Conservation (phyloP, 1,140 invertebrate species). For the Sycophaga agraensis region DNA sequence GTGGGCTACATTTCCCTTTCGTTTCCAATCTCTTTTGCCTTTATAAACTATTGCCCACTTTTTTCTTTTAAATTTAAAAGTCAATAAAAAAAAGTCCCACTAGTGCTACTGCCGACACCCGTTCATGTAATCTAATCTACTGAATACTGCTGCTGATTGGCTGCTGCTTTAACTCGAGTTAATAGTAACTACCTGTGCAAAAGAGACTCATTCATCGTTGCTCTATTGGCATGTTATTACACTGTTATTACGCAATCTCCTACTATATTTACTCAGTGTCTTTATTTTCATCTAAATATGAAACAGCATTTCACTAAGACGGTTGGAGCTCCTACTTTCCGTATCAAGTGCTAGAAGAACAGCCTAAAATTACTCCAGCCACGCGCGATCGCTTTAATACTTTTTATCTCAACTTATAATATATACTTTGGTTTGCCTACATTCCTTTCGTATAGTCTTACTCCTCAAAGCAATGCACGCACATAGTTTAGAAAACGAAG, state of each 20-base stretch:
- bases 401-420: not conserved
- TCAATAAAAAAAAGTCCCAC: slow-evolving; percentile 22
- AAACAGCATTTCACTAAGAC: slow-evolving; percentile 51
- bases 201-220: slow-evolving; percentile 11
- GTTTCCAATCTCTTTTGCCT: too few relatives aligned
- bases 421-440: not conserved
- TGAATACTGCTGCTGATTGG: slow-evolving; percentile 31
- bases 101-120: slow-evolving; percentile 23
- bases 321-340: slow-evolving; percentile 60
- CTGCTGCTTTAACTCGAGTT: slow-evolving; percentile 27
- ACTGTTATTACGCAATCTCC: too few relatives aligned
- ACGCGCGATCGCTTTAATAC: not conserved
- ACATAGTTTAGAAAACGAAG: not conserved
- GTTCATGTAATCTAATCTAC: slow-evolving; percentile 1
- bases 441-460: not conserved
- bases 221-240: slow-evolving; percentile 11
- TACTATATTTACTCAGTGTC: too few relatives aligned
- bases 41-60: not conserved
- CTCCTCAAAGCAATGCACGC: not conserved
- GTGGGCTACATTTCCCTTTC: not conserved
- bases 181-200: not conserved
- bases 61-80: slow-evolving; percentile 9
- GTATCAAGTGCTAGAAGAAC: slow-evolving; percentile 63
- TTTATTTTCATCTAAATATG: slow-evolving; percentile 19
- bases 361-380: slow-evolving; percentile 48